These are phyloP conservation scores for Ryuthela nishihirai DNA, from an alignment of 2,888 invertebrate species.

Conservation along the genomic window DNA sequence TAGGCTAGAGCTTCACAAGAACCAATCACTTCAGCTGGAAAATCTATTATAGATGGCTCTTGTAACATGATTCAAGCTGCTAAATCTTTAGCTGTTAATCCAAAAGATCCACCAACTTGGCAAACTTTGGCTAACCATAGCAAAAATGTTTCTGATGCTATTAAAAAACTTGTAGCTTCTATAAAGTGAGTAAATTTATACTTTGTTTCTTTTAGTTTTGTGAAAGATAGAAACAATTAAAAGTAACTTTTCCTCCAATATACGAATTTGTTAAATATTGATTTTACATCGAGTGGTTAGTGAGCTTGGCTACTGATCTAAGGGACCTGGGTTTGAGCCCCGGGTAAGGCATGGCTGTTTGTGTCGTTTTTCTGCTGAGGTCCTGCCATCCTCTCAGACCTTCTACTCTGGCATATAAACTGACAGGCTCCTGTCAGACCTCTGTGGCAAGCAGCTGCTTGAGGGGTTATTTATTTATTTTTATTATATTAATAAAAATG, in stretches of 20 bases:
- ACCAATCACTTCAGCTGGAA: constrained; percentile 80
- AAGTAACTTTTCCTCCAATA: not conserved
- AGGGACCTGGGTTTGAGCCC: too few species aligned
- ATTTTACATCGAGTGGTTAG: too few species aligned
- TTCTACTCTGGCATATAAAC: too few species aligned
- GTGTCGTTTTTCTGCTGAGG: too few species aligned
- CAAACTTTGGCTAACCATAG: constrained; percentile 89
- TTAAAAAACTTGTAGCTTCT: constrained; percentile 87
- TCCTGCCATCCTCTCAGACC: too few species aligned
- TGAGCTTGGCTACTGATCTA: too few species aligned
- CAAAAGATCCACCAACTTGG: constrained; percentile 91
- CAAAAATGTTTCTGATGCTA: constrained; percentile 92
- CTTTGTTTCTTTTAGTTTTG: not conserved
- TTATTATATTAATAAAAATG: too few species aligned
- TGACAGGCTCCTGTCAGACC: too few species aligned
- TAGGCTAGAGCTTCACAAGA: constrained; percentile 74
- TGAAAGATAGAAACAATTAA: not conserved
- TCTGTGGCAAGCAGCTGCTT: too few species aligned
- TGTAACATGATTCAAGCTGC: constrained; percentile 87
- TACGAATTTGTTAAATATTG: too few species aligned
- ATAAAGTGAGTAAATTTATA: constrained; percentile 64
- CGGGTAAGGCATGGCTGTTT: too few species aligned
- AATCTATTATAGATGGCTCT: constrained; percentile 73
- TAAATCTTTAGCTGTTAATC: constrained; percentile 79
- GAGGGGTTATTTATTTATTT: too few species aligned